phyloP scores from a whole-genome alignment of 2,888 invertebrate genomes.

The Liopterus haemorrhoidalis region DNA sequence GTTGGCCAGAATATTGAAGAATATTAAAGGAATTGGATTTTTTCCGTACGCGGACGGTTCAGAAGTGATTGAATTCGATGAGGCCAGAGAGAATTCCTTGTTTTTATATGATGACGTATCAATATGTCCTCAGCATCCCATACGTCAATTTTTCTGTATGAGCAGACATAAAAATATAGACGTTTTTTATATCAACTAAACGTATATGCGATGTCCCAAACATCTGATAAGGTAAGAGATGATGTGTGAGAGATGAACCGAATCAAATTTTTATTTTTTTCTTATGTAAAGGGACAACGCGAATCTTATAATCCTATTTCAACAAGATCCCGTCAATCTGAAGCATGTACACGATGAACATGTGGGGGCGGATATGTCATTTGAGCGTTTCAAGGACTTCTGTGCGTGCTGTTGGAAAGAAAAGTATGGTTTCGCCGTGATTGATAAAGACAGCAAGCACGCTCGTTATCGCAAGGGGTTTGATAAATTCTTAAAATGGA shows the following conservation, averaged over 20 bases:
- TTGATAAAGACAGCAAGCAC: constrained; percentile 30
- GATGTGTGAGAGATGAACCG: too few species aligned
- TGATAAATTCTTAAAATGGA: too few species aligned
- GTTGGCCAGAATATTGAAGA: too few species aligned
- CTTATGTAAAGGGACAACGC: constrained; percentile 39
- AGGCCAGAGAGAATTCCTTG: too few species aligned
- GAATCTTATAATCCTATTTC: constrained; percentile 36
- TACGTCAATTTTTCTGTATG: constrained; percentile 3
- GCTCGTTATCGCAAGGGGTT: constrained; percentile 25
- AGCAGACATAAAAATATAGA: constrained; percentile 2
- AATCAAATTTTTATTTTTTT: too few species aligned
- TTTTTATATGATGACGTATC: not conserved
- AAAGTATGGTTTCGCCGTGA: constrained; percentile 12
- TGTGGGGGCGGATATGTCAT: constrained; percentile 19
- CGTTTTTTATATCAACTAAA: constrained; percentile 1
- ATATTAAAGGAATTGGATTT: not conserved
- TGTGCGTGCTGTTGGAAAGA: constrained; percentile 17
- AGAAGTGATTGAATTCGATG: not conserved
- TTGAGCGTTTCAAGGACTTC: constrained; percentile 17
- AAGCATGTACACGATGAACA: constrained; percentile 29
- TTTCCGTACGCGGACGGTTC: not conserved
- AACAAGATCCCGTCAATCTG: constrained; percentile 37
- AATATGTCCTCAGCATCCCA: not conserved
- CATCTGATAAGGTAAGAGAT: too few species aligned
- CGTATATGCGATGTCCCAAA: constrained; percentile 37